Conservation (phyloP, 2,888 invertebrate genomes). For the Dasysyrphus tricinctus region DNA sequence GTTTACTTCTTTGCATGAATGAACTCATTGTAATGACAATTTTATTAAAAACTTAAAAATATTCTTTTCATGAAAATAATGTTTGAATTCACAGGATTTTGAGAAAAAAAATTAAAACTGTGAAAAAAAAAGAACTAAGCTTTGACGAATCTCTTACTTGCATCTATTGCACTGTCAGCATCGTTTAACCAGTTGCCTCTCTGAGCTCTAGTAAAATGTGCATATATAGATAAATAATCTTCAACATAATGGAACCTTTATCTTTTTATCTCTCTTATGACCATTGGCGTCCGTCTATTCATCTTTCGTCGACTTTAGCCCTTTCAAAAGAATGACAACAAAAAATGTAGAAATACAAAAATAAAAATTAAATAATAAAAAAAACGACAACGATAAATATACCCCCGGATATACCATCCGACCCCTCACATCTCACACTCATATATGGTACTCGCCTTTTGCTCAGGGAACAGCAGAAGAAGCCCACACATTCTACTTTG, state of each 20-base stretch:
- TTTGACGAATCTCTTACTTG: background rate
- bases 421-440: slow-evolving; percentile 10
- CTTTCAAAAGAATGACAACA: slow-evolving; percentile 12
- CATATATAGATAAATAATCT: background rate
- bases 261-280: slow-evolving; percentile 40
- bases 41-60: too few species aligned
- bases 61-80: too few species aligned
- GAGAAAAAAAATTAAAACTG: background rate
- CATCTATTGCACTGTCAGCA: background rate
- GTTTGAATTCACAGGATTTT: too few species aligned
- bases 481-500: slow-evolving; percentile 61
- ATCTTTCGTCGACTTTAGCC: slow-evolving; percentile 51
- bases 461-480: slow-evolving; percentile 32
- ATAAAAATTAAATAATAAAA: slow-evolving; percentile 62
- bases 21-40: too few species aligned
- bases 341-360: slow-evolving; percentile 40
- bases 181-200: background rate
- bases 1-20: too few species aligned
- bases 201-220: background rate
- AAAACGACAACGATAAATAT: slow-evolving; percentile 54
- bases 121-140: background rate
- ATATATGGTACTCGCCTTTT: slow-evolving; percentile 6
- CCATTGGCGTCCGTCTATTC: slow-evolving; percentile 57
- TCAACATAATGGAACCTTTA: slow-evolving; percentile 3
- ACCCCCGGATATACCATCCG: slow-evolving; percentile 34